These are phyloP conservation scores for Myotis lucifugus DNA, from an alignment of 2,113 vertebrate species.

Conservation along the genomic window DNA sequence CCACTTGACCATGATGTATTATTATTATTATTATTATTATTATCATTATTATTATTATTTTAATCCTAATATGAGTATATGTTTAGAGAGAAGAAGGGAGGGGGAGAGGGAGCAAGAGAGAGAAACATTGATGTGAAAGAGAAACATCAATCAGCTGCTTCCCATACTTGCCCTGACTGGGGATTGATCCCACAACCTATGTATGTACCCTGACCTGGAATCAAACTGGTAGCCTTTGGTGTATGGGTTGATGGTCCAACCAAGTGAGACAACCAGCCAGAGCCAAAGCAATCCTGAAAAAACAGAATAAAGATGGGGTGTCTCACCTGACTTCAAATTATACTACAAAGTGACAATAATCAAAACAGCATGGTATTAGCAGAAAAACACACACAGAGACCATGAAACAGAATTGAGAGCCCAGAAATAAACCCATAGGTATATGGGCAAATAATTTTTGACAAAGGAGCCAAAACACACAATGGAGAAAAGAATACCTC, in stretches of 20 bases:
- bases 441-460: too few relatives aligned
- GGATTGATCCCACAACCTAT: not conserved
- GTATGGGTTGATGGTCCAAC: not conserved
- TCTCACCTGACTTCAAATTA: not conserved
- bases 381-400: not conserved
- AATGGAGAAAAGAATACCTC: too few relatives aligned
- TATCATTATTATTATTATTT: not conserved
- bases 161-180: not conserved
- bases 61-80: not conserved
- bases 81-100: not conserved
- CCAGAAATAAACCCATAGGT: too few relatives aligned
- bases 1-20: not conserved
- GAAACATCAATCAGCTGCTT: not conserved
- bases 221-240: not conserved
- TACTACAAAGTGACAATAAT: not conserved
- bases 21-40: not conserved
- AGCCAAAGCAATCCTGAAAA: not conserved
- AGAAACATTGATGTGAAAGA: not conserved
- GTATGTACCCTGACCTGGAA: not conserved
- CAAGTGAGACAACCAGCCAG: not conserved
- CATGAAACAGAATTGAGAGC: too few relatives aligned
- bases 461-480: too few relatives aligned
- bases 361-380: not conserved
- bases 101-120: too few relatives aligned
- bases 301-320: not conserved